Conservation (phyloP, 2,888 invertebrate genomes). For the Phorcus lineatus region DNA sequence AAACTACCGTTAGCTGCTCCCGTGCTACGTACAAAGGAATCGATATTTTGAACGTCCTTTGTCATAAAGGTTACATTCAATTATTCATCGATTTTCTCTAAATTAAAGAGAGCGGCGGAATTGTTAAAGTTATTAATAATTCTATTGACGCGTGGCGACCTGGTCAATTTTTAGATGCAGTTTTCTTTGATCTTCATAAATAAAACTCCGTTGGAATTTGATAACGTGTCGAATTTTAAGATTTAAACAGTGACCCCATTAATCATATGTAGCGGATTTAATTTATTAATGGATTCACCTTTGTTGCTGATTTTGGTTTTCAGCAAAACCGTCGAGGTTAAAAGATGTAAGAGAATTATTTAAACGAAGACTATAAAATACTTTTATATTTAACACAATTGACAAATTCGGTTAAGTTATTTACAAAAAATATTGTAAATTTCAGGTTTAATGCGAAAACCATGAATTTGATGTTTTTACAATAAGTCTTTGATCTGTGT, state of each 20-base stretch:
- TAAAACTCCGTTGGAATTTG: neutral
- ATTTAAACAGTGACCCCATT: neutral
- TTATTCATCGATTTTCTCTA: neutral
- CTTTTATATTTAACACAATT: too few species aligned
- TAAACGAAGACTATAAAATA: too few species aligned
- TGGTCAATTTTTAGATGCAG: neutral
- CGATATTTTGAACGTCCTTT: neutral
- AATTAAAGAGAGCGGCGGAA: neutral
- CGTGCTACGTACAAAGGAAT: neutral
- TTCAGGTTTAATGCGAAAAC: too few species aligned
- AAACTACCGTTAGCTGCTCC: conserved; percentile 11
- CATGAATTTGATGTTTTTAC: too few species aligned
- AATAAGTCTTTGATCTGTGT: too few species aligned
- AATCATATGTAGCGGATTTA: too few species aligned
- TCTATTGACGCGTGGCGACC: neutral
- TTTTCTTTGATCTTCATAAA: neutral
- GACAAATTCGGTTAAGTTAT: too few species aligned
- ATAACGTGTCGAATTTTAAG: neutral
- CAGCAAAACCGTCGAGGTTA: too few species aligned
- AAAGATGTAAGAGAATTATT: too few species aligned
- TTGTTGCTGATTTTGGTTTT: too few species aligned
- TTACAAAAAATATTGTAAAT: too few species aligned
- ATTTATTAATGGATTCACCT: too few species aligned
- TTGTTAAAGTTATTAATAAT: conserved; percentile 2
- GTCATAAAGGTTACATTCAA: conserved; percentile 5